Percentiles rank a stretch among this genome's conserved stretches.
phyloP scores from a whole-genome alignment of 2,113 vertebrate genomes.

The Rana temporaria region DNA sequence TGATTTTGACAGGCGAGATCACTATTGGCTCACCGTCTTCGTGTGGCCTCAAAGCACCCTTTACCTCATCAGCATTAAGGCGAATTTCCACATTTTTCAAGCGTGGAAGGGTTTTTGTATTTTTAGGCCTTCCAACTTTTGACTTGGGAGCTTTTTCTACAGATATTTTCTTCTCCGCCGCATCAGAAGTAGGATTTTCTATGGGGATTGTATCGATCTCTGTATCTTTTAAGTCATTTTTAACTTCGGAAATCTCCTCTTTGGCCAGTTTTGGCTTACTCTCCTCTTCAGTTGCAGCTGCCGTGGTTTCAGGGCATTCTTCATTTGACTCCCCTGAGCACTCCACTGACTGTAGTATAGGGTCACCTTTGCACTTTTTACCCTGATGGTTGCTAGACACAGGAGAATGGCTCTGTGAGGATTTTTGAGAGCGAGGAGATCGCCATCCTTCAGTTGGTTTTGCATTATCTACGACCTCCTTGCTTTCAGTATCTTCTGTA shows the following conservation, averaged over 20 bases:
- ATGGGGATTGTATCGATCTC: slow-evolving; percentile 62
- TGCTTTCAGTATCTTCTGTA: slow-evolving; percentile 76
- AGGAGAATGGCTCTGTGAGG: slow-evolving; percentile 68
- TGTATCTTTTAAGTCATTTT: slow-evolving; percentile 71
- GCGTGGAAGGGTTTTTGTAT: slow-evolving; percentile 79
- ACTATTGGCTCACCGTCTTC: slow-evolving; percentile 71
- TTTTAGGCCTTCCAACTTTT: slow-evolving; percentile 84
- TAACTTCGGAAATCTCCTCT: slow-evolving; percentile 67
- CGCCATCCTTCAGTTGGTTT: slow-evolving; percentile 75
- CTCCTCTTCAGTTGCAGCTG: slow-evolving; percentile 60
- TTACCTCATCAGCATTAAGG: slow-evolving; percentile 80
- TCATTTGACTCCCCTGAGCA: slow-evolving; percentile 62
- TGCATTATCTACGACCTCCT: slow-evolving; percentile 71
- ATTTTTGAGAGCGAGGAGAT: slow-evolving; percentile 84
- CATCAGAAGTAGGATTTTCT: slow-evolving; percentile 66
- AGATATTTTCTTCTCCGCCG: slow-evolving; percentile 72
- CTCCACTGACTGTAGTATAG: slow-evolving; percentile 65
- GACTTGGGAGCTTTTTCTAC: slow-evolving; percentile 83
- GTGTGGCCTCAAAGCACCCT: slow-evolving; percentile 72
- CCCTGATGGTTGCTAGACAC: slow-evolving; percentile 71
- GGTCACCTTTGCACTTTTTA: slow-evolving; percentile 81
- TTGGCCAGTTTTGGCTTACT: slow-evolving; percentile 68
- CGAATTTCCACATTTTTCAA: slow-evolving; percentile 83
- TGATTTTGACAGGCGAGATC: slow-evolving; percentile 65
- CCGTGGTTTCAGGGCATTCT: background rate